Conservation (phyloP, 1,140 invertebrate genomes). For the Acyrthosiphon pisum region DNA sequence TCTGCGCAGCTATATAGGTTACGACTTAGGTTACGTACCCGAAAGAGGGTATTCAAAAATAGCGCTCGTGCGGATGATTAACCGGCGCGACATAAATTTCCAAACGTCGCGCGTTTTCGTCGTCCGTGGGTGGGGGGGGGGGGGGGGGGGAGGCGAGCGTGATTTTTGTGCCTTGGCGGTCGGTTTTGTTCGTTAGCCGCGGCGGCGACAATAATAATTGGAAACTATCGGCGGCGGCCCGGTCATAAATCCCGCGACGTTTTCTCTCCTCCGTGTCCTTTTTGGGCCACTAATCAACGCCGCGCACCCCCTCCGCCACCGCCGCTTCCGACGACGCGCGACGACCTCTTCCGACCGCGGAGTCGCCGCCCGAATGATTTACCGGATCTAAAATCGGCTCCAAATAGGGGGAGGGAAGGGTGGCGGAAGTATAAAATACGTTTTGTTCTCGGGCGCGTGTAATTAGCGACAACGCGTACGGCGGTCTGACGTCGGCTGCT, state of each 20-base stretch:
- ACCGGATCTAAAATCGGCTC: conserved; percentile 36
- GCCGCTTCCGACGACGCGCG: background rate
- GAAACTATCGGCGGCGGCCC: conserved; percentile 16
- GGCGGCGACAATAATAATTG: conserved; percentile 10
- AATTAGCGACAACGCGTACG: conserved; percentile 15
- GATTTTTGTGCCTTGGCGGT: background rate
- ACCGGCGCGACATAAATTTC: background rate
- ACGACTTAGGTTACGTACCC: background rate
- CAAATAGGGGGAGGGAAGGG: background rate
- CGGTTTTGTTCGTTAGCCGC: conserved; percentile 3
- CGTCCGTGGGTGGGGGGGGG: background rate
- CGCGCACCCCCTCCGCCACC: background rate
- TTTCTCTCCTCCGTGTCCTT: background rate
- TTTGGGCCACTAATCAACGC: conserved; percentile 13
- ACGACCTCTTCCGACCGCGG: conserved; percentile 9
- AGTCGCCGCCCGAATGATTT: conserved; percentile 28
- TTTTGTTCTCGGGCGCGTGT: conserved; percentile 34
- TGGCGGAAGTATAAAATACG: background rate
- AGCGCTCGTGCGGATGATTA: background rate
- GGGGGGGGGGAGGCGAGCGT: background rate
- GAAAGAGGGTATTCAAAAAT: conserved; percentile 27
- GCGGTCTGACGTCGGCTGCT: background rate
- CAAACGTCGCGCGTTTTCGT: background rate
- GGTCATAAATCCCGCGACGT: conserved; percentile 23
- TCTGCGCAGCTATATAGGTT: no score